Conservation (phyloP, 2,797 vertebrate genomes). For the Melanotaenia nigrans region DNA sequence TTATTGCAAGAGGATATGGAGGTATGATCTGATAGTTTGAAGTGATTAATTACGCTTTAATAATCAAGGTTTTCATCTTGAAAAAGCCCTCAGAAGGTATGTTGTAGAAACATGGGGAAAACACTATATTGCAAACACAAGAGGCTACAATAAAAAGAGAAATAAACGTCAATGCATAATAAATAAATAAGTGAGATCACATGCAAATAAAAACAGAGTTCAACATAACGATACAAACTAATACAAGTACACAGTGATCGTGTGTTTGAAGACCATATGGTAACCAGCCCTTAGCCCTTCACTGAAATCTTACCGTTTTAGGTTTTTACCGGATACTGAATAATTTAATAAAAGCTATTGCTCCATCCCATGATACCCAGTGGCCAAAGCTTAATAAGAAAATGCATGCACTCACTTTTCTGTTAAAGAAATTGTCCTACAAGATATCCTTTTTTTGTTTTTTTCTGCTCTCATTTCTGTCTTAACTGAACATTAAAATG, state of each 20-base stretch:
- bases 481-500: constrained; percentile 13
- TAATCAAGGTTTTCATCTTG: constrained; percentile 17
- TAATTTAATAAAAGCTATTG: constrained; percentile 56
- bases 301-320: constrained; percentile 21
- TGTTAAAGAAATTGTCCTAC: not conserved
- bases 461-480: not conserved
- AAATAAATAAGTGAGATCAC: constrained; percentile 49
- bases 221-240: constrained; percentile 42
- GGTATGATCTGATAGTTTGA: constrained; percentile 28
- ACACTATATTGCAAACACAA: constrained; percentile 58
- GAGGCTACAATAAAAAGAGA: constrained; percentile 37
- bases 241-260: constrained; percentile 28
- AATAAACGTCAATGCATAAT: constrained; percentile 34
- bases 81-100: constrained; percentile 16
- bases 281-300: constrained; percentile 64
- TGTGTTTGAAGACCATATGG: constrained; percentile 33
- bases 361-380: constrained; percentile 41
- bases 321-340: constrained; percentile 33
- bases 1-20: constrained; percentile 58
- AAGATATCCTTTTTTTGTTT: not conserved
- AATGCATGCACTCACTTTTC: constrained; percentile 54
- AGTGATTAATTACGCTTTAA: constrained; percentile 14
- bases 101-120: constrained; percentile 9
- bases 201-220: constrained; percentile 55
- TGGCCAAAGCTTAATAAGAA: constrained; percentile 40